A percentile compares a stretch with the other conserved stretches of the same genome.
These are phyloP conservation scores for Zonitis immaculata DNA, from an alignment of 2,888 invertebrate genomes.

Conservation along the genomic window DNA sequence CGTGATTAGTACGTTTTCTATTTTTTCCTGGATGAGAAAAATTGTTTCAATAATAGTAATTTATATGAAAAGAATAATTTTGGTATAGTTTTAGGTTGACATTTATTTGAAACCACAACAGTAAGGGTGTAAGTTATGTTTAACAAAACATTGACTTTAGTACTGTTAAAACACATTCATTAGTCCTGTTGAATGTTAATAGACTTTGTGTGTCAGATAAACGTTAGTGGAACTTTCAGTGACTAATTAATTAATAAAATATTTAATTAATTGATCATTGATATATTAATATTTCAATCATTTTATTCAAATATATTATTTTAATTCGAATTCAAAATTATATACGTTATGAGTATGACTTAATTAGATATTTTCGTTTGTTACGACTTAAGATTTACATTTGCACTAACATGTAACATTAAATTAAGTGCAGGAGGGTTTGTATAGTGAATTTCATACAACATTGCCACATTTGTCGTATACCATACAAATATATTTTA, in stretches of 20 bases:
- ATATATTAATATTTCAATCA: neutral
- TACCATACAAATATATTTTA: slow-evolving; percentile 4
- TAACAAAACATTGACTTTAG: neutral
- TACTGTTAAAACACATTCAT: neutral
- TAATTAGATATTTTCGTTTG: neutral
- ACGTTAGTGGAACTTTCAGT: neutral
- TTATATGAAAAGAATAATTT: neutral
- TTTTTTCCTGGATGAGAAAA: too few relatives aligned
- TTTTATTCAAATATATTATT: neutral
- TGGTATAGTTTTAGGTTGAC: neutral
- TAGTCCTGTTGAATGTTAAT: neutral
- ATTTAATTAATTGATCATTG: neutral
- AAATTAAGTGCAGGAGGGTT: slow-evolving; percentile 6
- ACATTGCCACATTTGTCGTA: slow-evolving; percentile 6
- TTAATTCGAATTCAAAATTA: neutral
- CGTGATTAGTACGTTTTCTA: too few relatives aligned
- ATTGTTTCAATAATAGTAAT: too few relatives aligned
- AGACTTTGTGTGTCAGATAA: neutral
- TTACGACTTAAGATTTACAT: slow-evolving; percentile 6
- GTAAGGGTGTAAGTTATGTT: neutral
- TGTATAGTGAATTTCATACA: slow-evolving; percentile 6
- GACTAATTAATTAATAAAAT: neutral
- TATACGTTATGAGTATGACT: too few relatives aligned
- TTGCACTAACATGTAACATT: slow-evolving; percentile 9
- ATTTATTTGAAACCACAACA: neutral